Evolutionary conservation across 2,797 vertebrate genomes (phyloP), one percentile per base, ranked within the genome.

Genomic region (Pogonophryne albipinna): DNA sequence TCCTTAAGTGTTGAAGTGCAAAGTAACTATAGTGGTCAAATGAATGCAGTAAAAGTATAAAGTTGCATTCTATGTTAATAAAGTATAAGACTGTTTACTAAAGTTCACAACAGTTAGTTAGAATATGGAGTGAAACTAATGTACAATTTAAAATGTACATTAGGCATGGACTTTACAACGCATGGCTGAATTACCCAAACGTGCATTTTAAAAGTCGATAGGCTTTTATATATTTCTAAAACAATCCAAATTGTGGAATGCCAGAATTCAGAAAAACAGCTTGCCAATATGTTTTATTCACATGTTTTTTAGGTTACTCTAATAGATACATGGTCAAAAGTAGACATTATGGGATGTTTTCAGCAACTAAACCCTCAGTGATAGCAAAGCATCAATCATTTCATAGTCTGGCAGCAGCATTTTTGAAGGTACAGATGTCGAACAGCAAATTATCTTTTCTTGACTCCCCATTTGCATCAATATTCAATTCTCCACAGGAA

Each of bases 381-480:
- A 68, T 1, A 20, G 27, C 47, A 46, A 12, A 68, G 31, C 47
- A 53, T 72, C 52, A 79, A 1, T 66, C 41, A 38, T 20, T 77
- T 19, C 58, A 63, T 27, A 55, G 20, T 49, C n/a, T 80, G 63
- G 78, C 67, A 62, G 71, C 58, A 64, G 67, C 61, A 73, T 71
- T 60, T 53, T 46, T 52, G 56, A 70, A 70, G 58, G 14, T 69
- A 67, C 56, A 74, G 55, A 76, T 69, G 78, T 66, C 61, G 83
- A 81, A 82, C 53, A 13, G 17, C 55, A 73, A 84, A 79, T 80
- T 13, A 79, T 74, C 50, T 46, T 80, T 75, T 76, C 23, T 42
- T 66, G 12, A 69, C 55, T 83, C 27, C 20, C 31, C 42, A 76
- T 87, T 79, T 67, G 61, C 70, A 58, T 44, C 23, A 6, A 76